Base-by-base conservation (phyloP, 2,888 invertebrate species). In the Nycteola revayana region DNA sequence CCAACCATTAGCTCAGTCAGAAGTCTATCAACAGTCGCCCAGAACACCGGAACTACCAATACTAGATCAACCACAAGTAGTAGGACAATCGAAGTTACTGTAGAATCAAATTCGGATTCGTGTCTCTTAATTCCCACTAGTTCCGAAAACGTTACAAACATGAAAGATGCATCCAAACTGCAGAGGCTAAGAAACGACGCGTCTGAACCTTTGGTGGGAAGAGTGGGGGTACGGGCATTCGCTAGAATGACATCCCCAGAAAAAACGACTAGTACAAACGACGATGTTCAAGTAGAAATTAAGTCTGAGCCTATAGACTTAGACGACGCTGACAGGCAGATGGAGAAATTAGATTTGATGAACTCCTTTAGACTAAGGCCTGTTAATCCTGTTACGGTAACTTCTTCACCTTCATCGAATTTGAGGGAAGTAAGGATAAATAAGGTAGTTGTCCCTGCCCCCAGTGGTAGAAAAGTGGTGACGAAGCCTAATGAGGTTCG, bases 251-350 rank as follows among this genome's bases (percentile, higher is more conserved):
- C 75, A 29, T 82, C 86, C 30, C 71, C 76, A 0, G 56, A 57
- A 1, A 28, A 44, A 10, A 28, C 36, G 14, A 32, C 26, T 2
- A 45, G 26, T 18, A 32, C 35, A 2, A 62, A 61, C 18, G 66
- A 74, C 1, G 46, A 62, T 25, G 65, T 81, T 1, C 65, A 75
- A 42, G 72, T 87, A 0, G 86, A 87, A 50, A 76, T 88, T 8
- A 89, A 89, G 49, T 52, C 79, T 0, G 88, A 89, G 35, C 86
- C 87, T 0, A 67, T 84, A 6, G 89, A 89, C 8, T 42, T 73
- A 0, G 87, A 87, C 4, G 88, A 89, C 6, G 49, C 61, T 0
- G 83, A 83, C 0, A 51, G 82, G 2, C 77, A 81, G 17, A 51
- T 62, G 25, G 86, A 83, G 38, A 84, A 87, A 37, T 63, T 83